Conservation (phyloP, 2,888 invertebrate species). For the Clanis bilineata region DNA sequence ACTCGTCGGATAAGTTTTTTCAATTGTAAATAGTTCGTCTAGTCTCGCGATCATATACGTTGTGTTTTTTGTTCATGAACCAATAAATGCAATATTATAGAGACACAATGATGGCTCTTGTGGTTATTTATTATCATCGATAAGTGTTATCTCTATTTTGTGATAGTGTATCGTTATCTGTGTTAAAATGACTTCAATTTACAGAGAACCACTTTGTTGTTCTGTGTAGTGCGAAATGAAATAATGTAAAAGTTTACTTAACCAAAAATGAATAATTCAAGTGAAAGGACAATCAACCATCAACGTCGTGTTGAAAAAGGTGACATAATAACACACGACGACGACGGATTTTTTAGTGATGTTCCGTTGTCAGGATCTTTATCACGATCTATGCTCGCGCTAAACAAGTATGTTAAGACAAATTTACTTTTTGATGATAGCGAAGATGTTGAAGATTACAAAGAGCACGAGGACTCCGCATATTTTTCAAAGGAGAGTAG, state of each 20-base stretch:
- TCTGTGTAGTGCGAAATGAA: conserved; percentile 45
- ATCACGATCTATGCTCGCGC: conserved; percentile 67
- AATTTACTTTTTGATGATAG: conserved; percentile 69
- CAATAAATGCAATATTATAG: conserved; percentile 30
- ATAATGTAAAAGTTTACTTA: conserved; percentile 24
- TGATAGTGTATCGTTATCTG: conserved; percentile 43
- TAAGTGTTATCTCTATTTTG: conserved; percentile 46
- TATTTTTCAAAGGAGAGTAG: conserved; percentile 75
- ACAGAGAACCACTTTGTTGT: conserved; percentile 39
- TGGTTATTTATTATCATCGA: conserved; percentile 30
- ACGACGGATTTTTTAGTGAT: conserved; percentile 68
- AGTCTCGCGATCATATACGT: conserved; percentile 55
- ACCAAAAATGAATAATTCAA: conserved; percentile 30
- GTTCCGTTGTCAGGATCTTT: conserved; percentile 61
- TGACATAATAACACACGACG: conserved; percentile 46
- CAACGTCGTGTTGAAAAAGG: conserved; percentile 30
- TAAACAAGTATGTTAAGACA: conserved; percentile 71
- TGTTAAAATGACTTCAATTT: conserved; percentile 50
- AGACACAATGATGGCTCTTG: conserved; percentile 22
- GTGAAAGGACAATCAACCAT: conserved; percentile 30
- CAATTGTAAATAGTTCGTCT: conserved; percentile 65
- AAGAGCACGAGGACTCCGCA: conserved; percentile 52
- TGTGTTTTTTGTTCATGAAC: conserved; percentile 42
- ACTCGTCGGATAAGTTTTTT: conserved; percentile 71
- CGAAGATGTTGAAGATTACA: conserved; percentile 42